Percentiles rank a stretch among this genome's conserved stretches.
These are phyloP conservation scores for Parnassius smintheus DNA, from an alignment of 2,888 invertebrate species.

Conservation along the genomic window DNA sequence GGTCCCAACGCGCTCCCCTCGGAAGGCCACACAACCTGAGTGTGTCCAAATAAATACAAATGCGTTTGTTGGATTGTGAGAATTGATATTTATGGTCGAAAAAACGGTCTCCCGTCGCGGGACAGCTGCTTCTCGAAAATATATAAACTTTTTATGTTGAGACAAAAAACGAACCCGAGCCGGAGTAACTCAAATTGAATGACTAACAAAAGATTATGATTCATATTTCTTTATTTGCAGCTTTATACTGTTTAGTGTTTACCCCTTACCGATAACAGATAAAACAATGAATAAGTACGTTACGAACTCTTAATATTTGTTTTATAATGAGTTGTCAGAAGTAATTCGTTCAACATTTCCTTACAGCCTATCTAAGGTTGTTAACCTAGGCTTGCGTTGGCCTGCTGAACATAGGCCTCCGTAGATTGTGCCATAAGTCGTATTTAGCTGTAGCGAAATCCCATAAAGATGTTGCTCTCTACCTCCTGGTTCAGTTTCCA, in stretches of 20 bases:
- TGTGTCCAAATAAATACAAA: constrained; percentile 75
- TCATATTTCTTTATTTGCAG: constrained; percentile 2
- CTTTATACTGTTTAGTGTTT: neutral
- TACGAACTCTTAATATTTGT: neutral
- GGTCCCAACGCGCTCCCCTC: constrained; percentile 49
- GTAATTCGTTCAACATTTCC: no score
- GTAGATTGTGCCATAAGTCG: no score
- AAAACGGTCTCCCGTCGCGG: constrained; percentile 66
- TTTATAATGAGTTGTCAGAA: no score
- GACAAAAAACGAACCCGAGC: constrained; percentile 18
- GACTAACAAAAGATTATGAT: constrained; percentile 13
- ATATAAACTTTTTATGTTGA: constrained; percentile 19
- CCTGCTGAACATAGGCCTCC: no score
- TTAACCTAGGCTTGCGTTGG: no score
- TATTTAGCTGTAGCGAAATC: no score
- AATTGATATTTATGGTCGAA: constrained; percentile 78
- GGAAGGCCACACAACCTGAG: constrained; percentile 52
- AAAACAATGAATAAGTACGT: neutral
- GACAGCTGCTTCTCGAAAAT: constrained; percentile 51
- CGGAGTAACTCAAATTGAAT: constrained; percentile 13
- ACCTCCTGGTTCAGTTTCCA: no score
- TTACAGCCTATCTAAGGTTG: no score
- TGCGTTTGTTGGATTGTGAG: constrained; percentile 69
- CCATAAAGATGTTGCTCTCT: no score
- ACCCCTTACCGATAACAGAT: neutral